Percentiles rank a stretch among this genome's conserved stretches.
These are phyloP conservation scores for Leistus spinibarbis DNA, from an alignment of 2,888 invertebrate genomes.

Conservation along the genomic window DNA sequence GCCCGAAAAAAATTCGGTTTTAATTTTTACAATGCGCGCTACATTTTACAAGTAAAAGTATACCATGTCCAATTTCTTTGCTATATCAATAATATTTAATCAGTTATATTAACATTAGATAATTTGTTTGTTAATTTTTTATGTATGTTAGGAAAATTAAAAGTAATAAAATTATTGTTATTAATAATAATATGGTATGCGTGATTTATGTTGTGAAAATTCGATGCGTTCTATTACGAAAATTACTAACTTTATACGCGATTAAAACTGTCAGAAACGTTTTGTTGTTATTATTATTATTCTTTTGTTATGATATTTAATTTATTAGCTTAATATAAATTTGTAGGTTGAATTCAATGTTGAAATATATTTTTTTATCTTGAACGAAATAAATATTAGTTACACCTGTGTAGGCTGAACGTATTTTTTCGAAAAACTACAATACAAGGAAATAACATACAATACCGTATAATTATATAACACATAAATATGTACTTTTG, in stretches of 20 bases:
- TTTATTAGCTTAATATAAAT: not conserved
- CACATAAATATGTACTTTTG: no score
- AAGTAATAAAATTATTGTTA: not conserved
- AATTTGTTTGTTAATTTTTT: no score
- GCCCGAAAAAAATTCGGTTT: not conserved
- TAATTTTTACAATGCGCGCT: not conserved
- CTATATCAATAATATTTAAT: not conserved
- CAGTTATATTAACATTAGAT: no score
- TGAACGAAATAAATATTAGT: not conserved
- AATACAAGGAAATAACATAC: no score
- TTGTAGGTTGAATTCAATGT: not conserved
- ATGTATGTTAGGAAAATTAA: no score
- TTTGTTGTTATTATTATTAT: not conserved
- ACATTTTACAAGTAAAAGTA: not conserved
- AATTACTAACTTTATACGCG: not conserved
- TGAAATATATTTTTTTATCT: not conserved
- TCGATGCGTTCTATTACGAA: not conserved
- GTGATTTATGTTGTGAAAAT: not conserved
- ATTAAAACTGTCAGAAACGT: not conserved
- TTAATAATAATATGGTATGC: not conserved
- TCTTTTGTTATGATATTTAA: not conserved
- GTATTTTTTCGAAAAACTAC: no score
- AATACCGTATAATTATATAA: no score
- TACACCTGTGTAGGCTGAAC: not conserved
- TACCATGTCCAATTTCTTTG: not conserved